Evolutionary conservation across 2,113 vertebrate species (phyloP).

Genomic region (Oreocharis arfaki): DNA sequence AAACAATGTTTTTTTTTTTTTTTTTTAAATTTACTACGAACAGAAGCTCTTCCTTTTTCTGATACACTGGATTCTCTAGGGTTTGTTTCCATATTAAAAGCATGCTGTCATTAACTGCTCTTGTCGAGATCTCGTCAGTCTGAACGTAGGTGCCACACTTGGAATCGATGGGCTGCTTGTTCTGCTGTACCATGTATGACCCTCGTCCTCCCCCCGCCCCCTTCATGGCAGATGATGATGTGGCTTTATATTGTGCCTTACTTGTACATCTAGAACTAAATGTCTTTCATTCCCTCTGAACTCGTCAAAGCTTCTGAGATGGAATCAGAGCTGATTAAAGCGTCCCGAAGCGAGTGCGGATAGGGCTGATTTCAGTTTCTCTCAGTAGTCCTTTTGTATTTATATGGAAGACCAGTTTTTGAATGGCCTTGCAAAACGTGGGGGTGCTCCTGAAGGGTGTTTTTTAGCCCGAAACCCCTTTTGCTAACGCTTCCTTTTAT

Average conservation of each 20-base stretch:
- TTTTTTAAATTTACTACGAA: constrained; percentile 64
- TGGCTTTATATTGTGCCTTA: constrained; percentile 87
- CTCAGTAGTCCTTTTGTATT: constrained; percentile 69
- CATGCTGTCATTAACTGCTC: constrained; percentile 74
- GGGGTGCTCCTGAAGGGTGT: constrained; percentile 55
- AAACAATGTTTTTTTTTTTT: constrained; percentile 66
- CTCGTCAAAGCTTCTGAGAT: constrained; percentile 63
- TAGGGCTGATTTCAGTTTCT: constrained; percentile 62
- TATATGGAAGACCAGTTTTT: constrained; percentile 71
- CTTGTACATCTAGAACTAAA: constrained; percentile 79
- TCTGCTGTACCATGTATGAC: constrained; percentile 79
- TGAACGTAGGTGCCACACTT: constrained; percentile 76
- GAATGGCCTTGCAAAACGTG: constrained; percentile 71
- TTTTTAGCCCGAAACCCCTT: constrained; percentile 56
- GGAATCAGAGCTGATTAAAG: constrained; percentile 64
- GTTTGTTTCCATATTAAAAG: constrained; percentile 75
- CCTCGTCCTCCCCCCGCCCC: constrained; percentile 70
- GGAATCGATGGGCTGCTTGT: constrained; percentile 69
- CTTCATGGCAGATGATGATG: constrained; percentile 78
- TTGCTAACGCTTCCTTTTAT: constrained; percentile 59
- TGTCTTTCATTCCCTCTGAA: constrained; percentile 65
- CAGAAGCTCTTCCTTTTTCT: constrained; percentile 69
- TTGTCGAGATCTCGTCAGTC: constrained; percentile 71
- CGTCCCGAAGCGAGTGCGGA: constrained; percentile 65
- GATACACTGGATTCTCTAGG: constrained; percentile 81